Base-by-base conservation (phyloP, 2,113 vertebrate genomes). In the Burhinus oedicnemus region DNA sequence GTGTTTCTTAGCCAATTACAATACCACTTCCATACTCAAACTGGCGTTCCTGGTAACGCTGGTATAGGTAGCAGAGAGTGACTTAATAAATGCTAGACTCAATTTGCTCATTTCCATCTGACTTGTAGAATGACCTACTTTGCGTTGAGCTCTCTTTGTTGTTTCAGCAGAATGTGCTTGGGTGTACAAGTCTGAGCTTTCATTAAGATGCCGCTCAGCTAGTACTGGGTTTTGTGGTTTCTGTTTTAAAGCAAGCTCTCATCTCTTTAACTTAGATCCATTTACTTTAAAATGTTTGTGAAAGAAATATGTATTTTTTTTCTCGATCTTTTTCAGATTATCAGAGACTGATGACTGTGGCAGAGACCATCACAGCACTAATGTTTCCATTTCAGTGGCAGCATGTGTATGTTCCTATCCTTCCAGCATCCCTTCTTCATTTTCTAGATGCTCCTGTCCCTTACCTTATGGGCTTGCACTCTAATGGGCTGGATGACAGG, bases 321-420 rank as follows among this genome's bases (percentile, higher is more conserved):
- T 83, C 65, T 97, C 94, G 11, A 42, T 96, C 19, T 93, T 95
- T 96, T 97, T 72, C 97, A 99, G 98, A 99, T 98, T 99, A 99
- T 97, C 98, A 99, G 98, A 98, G 98, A 87, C 97, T 99, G 97
- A 99, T 99, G 98, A 98, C 98, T n/a, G 98, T 99, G 96, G 98
- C 98, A 25, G 98, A 99, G 98, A 99, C 98, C 77, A 98, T 99
- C 98, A 99, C 98, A 71, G 98, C 98, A 82, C 97, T 99, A 54
- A 98, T 99, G 98, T 99, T 99, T 97, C 98, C 98, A 72, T 99
- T 99, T 98, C 98, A 99, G 81, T 99, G 98, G 98, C 98, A 99
- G 93, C 98, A 99, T 72, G 98, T 99, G 15, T 99, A 99, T 90
- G 98, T 99, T 87, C 98, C 98, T 76, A 99, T 99, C 85, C 98